Percentiles rank a stretch among this genome's conserved stretches.
Evolutionary conservation across 2,888 invertebrate species (phyloP).

Genomic region (Stomorhina lunata): DNA sequence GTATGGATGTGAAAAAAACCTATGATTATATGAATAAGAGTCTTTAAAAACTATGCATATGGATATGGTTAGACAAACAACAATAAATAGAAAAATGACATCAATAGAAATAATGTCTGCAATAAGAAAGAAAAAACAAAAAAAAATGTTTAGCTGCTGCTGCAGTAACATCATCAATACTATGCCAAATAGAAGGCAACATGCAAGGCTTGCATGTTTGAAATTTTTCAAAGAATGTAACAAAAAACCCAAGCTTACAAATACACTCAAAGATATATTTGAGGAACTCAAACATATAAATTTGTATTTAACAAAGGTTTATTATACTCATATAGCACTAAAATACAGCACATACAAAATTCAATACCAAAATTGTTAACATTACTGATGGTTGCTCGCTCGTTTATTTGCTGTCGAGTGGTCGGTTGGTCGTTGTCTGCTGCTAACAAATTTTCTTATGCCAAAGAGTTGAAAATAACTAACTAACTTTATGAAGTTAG

Average conservation of each 20-base stretch:
- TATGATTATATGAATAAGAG: neutral
- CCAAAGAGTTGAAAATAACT: neutral
- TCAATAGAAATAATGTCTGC: slow-evolving; percentile 46
- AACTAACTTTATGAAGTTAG: neutral
- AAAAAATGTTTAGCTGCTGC: slow-evolving; percentile 17
- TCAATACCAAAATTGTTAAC: slow-evolving; percentile 58
- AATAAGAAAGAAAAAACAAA: slow-evolving; percentile 6
- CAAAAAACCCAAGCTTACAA: neutral
- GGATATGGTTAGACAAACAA: neutral
- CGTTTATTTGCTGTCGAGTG: too few relatives aligned
- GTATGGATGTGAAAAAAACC: slow-evolving; percentile 4
- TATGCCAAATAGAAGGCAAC: slow-evolving; percentile 30
- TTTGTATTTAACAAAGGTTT: slow-evolving; percentile 1
- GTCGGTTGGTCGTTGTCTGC: slow-evolving; percentile 24
- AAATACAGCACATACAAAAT: slow-evolving; percentile 57
- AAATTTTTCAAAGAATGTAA: slow-evolving; percentile 42
- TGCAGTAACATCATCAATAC: slow-evolving; percentile 12
- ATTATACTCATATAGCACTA: slow-evolving; percentile 19
- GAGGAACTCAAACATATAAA: neutral
- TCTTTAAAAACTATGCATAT: neutral
- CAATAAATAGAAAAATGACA: slow-evolving; percentile 44
- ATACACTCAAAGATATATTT: neutral
- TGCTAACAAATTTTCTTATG: slow-evolving; percentile 34
- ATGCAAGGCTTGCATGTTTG: slow-evolving; percentile 59
- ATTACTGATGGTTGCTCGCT: slow-evolving; percentile 55